phyloP scores from a whole-genome alignment of 2,113 vertebrate species.

The Triplophysa tibetana region DNA sequence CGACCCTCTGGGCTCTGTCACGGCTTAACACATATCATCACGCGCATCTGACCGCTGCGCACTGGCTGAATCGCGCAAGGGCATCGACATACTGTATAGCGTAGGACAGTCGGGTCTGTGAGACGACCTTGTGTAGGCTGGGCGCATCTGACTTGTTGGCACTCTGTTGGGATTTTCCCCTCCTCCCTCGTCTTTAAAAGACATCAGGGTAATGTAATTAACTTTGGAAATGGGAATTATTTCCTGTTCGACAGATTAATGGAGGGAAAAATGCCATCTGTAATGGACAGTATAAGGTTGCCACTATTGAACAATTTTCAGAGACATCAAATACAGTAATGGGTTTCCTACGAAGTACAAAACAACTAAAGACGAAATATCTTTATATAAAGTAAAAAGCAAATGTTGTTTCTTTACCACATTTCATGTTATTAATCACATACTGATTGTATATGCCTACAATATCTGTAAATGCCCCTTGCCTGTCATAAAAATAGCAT shows the following conservation, averaged over 20 bases:
- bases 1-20: conserved; percentile 35
- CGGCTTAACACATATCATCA: neutral
- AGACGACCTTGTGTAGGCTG: conserved; percentile 21
- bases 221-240: too few species aligned
- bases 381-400: neutral
- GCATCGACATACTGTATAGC: conserved; percentile 10
- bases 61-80: conserved; percentile 19
- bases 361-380: neutral
- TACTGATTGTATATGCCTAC: too few species aligned
- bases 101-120: neutral
- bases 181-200: neutral
- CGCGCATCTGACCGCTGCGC: conserved; percentile 27
- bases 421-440: conserved; percentile 7
- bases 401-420: neutral
- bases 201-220: too few species aligned
- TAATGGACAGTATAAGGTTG: too few species aligned
- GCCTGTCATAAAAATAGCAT: neutral
- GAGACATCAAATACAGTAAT: neutral
- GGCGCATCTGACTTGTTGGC: conserved; percentile 13
- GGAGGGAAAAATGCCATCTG: too few species aligned
- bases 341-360: too few species aligned
- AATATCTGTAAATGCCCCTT: neutral
- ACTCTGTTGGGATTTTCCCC: neutral
- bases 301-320: too few species aligned
- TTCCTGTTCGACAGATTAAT: too few species aligned